Evolutionary conservation across 2,888 invertebrate genomes (phyloP).

Genomic region (Drosophila kanekoi): DNA sequence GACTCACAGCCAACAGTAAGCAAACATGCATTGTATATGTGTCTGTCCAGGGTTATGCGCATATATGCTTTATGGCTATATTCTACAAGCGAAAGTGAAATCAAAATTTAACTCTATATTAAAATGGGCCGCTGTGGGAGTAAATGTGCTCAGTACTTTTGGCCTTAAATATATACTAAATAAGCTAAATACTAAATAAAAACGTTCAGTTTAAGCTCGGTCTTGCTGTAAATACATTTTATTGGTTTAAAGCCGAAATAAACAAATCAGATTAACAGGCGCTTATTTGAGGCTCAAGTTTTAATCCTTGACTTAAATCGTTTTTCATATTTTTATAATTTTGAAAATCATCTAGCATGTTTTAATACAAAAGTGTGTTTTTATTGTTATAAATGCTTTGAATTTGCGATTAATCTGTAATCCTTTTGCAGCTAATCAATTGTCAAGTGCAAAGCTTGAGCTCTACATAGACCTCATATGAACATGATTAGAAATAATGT

Average conservation of each 20-base stretch:
- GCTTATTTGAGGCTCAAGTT: no score
- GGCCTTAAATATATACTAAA: background rate
- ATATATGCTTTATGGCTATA: slow-evolving; percentile 29
- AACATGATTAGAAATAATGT: slow-evolving; percentile 7
- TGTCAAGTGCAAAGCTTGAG: background rate
- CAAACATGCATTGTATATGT: background rate
- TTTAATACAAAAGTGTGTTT: no score
- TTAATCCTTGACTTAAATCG: no score
- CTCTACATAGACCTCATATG: background rate
- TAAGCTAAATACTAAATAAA: no score
- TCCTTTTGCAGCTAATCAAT: background rate
- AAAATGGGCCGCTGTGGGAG: background rate
- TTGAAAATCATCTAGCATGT: no score
- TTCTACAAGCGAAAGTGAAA: slow-evolving; percentile 10
- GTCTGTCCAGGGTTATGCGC: background rate
- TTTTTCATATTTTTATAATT: no score
- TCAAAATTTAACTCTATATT: slow-evolving; percentile 15
- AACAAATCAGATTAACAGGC: no score
- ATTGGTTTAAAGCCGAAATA: background rate
- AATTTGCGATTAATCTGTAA: background rate
- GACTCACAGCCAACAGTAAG: slow-evolving; percentile 9
- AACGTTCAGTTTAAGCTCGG: no score
- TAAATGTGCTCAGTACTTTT: background rate
- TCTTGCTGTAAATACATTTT: background rate
- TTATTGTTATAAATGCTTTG: no score